Evolutionary conservation across 2,113 vertebrate species (phyloP), one percentile per base, ranked within the genome.

Genomic region (Toxostoma redivivum): DNA sequence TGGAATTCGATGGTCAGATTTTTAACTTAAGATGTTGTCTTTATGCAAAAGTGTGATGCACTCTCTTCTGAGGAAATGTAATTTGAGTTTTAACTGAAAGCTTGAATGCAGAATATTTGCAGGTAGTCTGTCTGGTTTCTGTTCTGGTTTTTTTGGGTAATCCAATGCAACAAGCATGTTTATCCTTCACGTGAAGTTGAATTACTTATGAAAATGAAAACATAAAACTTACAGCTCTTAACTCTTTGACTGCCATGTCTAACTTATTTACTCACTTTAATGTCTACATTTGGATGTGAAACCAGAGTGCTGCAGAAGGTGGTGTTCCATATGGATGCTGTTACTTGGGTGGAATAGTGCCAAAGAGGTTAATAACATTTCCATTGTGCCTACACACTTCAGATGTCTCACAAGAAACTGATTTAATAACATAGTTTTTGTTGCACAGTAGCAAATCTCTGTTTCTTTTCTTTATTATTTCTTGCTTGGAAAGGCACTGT

Each of bases 311-410:
- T 93, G 74, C 54, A 70, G 72, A 85, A 91, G 70, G 62, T 88
- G 72, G 23, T 84, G 25, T n/a, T 84, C 86, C 74, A 69, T 92
- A 78, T 83, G 92, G 90, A 62, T 95, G 66, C 73, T 93, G 62
- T 92, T 95, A 48, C n/a, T 93, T 70, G 82, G 44, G 15, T 89
- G 64, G 90, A 88, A 40, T 42, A 62, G 22, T 10, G 72, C 94
- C 72, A 86, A 50, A 78, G 84, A 54, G 5, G 7, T 93, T 88
- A 86, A 81, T 92, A 80, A 89, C 60, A 35, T 92, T 93, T 90
- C 77, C 45, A 79, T 92, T 97, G 88, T 97, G 81, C 57, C 85
- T 88, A 33, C 64, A 66, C 25, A 21, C 61, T 91, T 89, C 78
- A 56, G 33, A 42, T 95, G 48, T 88, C 65, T 90, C 69, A 54